A percentile compares a stretch with the other conserved stretches of the same genome.
Evolutionary conservation across 2,888 invertebrate species (phyloP).

Genomic region (Pycnomerus fuliginosus): DNA sequence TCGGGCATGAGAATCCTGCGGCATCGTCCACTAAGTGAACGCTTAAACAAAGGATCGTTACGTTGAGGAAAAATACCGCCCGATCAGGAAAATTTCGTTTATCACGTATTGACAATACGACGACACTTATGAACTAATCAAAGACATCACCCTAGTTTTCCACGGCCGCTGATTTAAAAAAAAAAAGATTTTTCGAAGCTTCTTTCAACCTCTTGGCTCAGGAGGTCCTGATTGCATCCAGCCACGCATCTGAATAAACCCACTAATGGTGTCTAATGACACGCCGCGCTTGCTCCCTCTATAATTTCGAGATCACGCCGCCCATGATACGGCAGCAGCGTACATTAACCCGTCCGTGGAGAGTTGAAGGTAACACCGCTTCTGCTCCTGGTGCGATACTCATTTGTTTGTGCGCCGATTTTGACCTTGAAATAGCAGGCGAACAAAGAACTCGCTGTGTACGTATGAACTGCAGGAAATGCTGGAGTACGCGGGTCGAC

Average conservation of each 20-base stretch:
- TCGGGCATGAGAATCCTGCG: conserved; percentile 28
- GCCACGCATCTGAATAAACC: no score
- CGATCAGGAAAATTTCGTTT: no score
- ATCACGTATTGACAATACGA: no score
- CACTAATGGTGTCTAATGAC: conserved; percentile 15
- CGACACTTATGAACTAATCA: no score
- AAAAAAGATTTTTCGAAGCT: no score
- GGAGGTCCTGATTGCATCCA: no score
- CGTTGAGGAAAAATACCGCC: conserved; percentile 19
- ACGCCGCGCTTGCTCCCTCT: conserved; percentile 5
- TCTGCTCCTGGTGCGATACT: conserved; percentile 29
- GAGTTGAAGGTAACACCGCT: no score
- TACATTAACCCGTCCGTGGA: conserved; percentile 37
- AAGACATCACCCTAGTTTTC: no score
- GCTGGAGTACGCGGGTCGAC: no score
- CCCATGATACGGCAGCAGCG: conserved; percentile 21
- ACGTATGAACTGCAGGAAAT: no score
- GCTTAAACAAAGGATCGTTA: conserved; percentile 28
- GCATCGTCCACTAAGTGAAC: conserved; percentile 19
- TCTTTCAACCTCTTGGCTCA: no score
- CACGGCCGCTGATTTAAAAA: no score
- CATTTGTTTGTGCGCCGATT: conserved; percentile 34
- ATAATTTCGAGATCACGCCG: conserved; percentile 16
- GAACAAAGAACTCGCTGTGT: conserved; percentile 32
- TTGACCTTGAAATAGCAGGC: conserved; percentile 38